Evolutionary conservation across 2,888 invertebrate genomes (phyloP), one percentile per base, ranked within the genome.

Genomic region (Andrena camellia): DNA sequence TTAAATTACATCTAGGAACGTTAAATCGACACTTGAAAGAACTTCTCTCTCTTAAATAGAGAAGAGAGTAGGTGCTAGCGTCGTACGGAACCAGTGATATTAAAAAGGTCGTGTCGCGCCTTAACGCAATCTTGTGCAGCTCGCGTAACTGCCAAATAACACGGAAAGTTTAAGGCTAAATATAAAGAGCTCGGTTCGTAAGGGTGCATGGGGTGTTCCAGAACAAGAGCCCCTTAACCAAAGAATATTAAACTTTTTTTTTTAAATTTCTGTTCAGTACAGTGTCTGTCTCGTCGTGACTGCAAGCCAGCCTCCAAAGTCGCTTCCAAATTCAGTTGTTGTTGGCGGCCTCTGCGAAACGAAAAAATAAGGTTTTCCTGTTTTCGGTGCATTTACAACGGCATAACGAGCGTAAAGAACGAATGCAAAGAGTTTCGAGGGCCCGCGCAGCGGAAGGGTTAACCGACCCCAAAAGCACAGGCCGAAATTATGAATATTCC

Each of bases 401-500:
- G 7, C 13, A 35, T 42, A 42, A 52, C 23, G 48, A 31, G 13
- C 10, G 60, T 35, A 1, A 13, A 33, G 26, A 57, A 23, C 35
- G 26, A 75, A 48, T 33, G 59, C 35, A 48, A 59, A 54, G 66
- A 64, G 33, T 57, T 42, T 17, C 50, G 7, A 17, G 29, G 26
- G 48, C 1, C 20, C 20, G 33, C 7, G 5, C 23, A 2, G 23
- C 54, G 63, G 70, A 78, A 78, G 52, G n/a, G 78, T 72, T 72
- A 81, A 81, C 67, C 62, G 57, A 78, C 35, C 72, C 31, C 62
- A 63, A 68, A 81, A 81, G 67, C 72, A 48, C 62, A 33, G 31
- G 3, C 20, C 23, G 52, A 6, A 70, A 42, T 48, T 81, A 81
- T 81, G 79, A 81, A 81, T 81, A 81, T 81, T 81, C 79, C 57